phyloP scores from a whole-genome alignment of 1,140 invertebrate genomes.

The Apis cerana region DNA sequence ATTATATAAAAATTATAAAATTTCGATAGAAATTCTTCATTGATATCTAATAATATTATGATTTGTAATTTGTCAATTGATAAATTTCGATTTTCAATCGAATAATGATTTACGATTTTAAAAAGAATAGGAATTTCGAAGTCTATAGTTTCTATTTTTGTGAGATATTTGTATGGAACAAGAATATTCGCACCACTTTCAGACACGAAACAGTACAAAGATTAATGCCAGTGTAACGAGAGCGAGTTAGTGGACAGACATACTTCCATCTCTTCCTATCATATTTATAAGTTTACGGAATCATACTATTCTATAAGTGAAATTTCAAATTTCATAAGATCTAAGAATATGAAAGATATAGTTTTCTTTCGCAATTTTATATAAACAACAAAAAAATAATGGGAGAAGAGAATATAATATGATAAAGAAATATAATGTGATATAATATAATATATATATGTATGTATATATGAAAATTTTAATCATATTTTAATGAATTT shows the following conservation, averaged over 20 bases:
- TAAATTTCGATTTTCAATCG: conserved; percentile 53
- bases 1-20: no score
- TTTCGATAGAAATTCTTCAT: background rate
- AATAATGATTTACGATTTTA: conserved; percentile 38
- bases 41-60: background rate
- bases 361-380: background rate
- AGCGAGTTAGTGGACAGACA: conserved; percentile 41
- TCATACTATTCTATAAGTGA: conserved; percentile 21
- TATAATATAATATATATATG: no score
- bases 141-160: conserved; percentile 61
- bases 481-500: background rate
- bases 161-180: conserved; percentile 27
- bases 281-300: background rate
- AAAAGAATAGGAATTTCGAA: conserved; percentile 44
- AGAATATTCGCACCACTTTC: conserved; percentile 32
- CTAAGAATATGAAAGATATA: background rate
- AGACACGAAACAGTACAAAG: conserved; percentile 50
- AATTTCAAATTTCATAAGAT: conserved; percentile 17
- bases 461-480: no score
- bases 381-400: background rate
- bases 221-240: conserved; percentile 60
- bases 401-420: background rate
- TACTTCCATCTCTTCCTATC: background rate
- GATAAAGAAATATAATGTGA: no score
- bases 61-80: conserved; percentile 5